These are phyloP conservation scores for Amphiprion percula DNA, from an alignment of 2,113 vertebrate species.

Conservation along the genomic window DNA sequence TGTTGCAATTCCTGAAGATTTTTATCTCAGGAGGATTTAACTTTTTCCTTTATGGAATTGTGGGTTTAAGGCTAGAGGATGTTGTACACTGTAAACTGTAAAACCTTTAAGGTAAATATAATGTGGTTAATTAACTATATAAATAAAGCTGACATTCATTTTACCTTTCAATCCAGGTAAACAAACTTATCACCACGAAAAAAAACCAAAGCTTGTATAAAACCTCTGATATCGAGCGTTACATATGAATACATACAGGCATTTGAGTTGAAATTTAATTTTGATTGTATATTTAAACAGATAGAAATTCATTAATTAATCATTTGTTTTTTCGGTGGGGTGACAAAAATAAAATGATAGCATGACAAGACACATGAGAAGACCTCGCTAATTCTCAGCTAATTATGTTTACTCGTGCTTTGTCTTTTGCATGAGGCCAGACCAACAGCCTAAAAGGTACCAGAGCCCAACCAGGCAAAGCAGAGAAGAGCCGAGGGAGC, in stretches of 20 bases:
- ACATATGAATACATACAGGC: background rate
- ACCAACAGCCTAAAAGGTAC: constrained; percentile 7
- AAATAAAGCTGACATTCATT: background rate
- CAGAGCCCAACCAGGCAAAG: constrained; percentile 28
- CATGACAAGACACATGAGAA: background rate
- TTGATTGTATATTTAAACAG: background rate
- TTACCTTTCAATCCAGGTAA: background rate
- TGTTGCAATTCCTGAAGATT: background rate
- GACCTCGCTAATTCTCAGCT: background rate
- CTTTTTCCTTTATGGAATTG: background rate
- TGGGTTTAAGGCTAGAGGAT: no score
- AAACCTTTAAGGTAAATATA: background rate
- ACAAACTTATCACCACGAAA: background rate
- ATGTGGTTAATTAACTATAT: background rate
- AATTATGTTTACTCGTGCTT: background rate
- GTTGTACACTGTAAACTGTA: background rate
- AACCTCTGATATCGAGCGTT: background rate
- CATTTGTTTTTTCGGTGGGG: no score
- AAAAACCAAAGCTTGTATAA: background rate
- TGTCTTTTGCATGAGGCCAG: background rate
- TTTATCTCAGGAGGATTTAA: no score
- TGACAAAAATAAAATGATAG: background rate
- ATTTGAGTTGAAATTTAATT: background rate
- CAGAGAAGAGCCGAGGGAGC: constrained; percentile 58
- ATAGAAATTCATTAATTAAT: background rate